Evolutionary conservation across 2,888 invertebrate species (phyloP), one percentile per base, ranked within the genome.

Genomic region (Ormyrus nitidulus): DNA sequence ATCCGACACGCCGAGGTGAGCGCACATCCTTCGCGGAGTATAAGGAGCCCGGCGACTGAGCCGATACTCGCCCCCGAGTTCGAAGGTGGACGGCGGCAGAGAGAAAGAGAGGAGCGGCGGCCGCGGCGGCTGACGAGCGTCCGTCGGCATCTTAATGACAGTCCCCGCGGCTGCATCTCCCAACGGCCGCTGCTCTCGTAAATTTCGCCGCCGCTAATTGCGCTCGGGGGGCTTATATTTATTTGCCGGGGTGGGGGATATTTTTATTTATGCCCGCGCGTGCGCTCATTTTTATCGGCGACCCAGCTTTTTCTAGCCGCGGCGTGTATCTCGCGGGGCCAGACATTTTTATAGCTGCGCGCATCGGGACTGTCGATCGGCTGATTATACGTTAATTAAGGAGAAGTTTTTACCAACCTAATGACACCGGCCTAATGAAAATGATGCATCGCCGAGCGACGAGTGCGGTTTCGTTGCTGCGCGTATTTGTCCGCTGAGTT

Each of bases 121-220:
- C 53, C 13, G 48, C 10, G 64, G 46, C 46, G 19, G 44, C 19
- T 74, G 80, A 19, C 82, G 82, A 81, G 79, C 83, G 83, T 68
- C 77, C 82, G 75, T 82, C 81, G 83, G 85, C 81, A 85, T 84
- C 81, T 82, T 83, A 84, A 84, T 85, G 83, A 83, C 81, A 81
- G 76, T 77, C 19, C 19, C 73, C 56, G 56, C 61, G 51, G 56
- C 48, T 64, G 64, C 65, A 77, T 70, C 46, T 59, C 8, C 51
- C 51, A 51, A 49, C 6, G 7, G 11, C 13, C 6, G 44, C n/a
- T 11, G 19, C 53, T 78, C 62, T 66, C 75, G 53, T 79, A 75
- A 79, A 75, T 75, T 75, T 19, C 13, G 48, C 11, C 72, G 65
- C 44, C n/a, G 61, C 76, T 76, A 80, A 80, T 80, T 80, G 62